These are phyloP conservation scores for Ornithoptera priamus DNA, from an alignment of 2,888 invertebrate species.

Conservation along the genomic window DNA sequence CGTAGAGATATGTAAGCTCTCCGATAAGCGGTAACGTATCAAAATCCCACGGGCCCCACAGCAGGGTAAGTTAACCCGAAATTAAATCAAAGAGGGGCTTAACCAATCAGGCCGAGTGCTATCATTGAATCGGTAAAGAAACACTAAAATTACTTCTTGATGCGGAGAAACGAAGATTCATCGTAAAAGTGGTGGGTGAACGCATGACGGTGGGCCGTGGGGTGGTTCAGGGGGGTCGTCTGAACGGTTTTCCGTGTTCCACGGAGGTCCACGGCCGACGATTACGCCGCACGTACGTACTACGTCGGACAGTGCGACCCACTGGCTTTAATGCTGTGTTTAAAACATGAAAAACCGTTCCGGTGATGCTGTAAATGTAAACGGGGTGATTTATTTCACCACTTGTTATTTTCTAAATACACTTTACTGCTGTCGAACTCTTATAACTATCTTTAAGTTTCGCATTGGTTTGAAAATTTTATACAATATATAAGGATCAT, in stretches of 20 bases:
- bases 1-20: conserved; percentile 39
- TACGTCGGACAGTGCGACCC: conserved; percentile 56
- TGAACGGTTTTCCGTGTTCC: conserved; percentile 80
- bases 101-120: conserved; percentile 79
- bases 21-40: conserved; percentile 42
- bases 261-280: conserved; percentile 70
- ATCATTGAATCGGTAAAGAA: conserved; percentile 80
- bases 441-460: neutral
- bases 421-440: neutral
- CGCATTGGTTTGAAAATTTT: neutral
- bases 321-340: conserved; percentile 71
- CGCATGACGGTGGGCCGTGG: conserved; percentile 43
- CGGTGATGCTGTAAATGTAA: conserved; percentile 73
- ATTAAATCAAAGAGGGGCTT: conserved; percentile 80
- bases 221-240: conserved; percentile 54
- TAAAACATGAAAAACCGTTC: conserved; percentile 78
- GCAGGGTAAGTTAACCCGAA: conserved; percentile 76
- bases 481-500: neutral
- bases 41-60: conserved; percentile 68
- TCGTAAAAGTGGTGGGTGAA: conserved; percentile 76
- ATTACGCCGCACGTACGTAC: conserved; percentile 72
- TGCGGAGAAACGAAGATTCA: conserved; percentile 80
- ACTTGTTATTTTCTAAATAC: conserved; percentile 10
- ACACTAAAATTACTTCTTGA: conserved; percentile 81
- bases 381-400: conserved; percentile 54